Base-by-base conservation (phyloP, 2,888 invertebrate species). In the Mythimna vitellina region DNA sequence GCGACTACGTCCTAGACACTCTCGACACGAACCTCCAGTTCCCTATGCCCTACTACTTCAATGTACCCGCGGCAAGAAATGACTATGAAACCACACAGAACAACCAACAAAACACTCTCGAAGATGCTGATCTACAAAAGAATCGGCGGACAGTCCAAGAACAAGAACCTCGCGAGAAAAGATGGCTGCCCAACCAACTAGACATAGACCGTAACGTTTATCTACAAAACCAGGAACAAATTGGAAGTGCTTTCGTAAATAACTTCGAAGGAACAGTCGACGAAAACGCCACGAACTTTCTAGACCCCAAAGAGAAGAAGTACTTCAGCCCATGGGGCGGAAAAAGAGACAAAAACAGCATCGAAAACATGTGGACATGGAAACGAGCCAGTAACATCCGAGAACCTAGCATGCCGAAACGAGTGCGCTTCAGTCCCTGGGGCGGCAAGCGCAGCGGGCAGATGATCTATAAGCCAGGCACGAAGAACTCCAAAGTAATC, bases 251-350 rank as follows among this genome's bases (percentile, higher is more conserved):
- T 0, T 89, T 90, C 51, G 49, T 90, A 3, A 74, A 89, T 22
- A 84, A 85, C 3, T 51, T 69, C 84, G n/a, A 84, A 78, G 20
- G 75, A 10, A n/a, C 75, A 4, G 68, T 82, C 0, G 87, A 90
- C 12, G 90, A 90, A 0, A 93, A 93, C 58, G 85, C 84, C 1
- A 92, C 91, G 0, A 87, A 90, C 10, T 67, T 86, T 9, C 58
- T 86, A 2, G 86, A 86, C 14, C 76, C 87, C 0, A 82, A 87
- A 38, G 92, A 92, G 1, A 96, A 95, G 81, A 92, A 88, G 73
- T 94, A 92, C 78, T 96, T 96, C 68, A 96, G 96, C 54, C 96
- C 96, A 0, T 96, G 96, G 96, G 96, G 96, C 1, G 96, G 96
- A 0, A 96, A 96, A 80, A 83, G 95, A 56, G 84, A 86, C 56